Percentiles rank a stretch among this genome's conserved stretches.
Conservation (phyloP, 2,113 vertebrate genomes). For the Falcunculus frontatus region DNA sequence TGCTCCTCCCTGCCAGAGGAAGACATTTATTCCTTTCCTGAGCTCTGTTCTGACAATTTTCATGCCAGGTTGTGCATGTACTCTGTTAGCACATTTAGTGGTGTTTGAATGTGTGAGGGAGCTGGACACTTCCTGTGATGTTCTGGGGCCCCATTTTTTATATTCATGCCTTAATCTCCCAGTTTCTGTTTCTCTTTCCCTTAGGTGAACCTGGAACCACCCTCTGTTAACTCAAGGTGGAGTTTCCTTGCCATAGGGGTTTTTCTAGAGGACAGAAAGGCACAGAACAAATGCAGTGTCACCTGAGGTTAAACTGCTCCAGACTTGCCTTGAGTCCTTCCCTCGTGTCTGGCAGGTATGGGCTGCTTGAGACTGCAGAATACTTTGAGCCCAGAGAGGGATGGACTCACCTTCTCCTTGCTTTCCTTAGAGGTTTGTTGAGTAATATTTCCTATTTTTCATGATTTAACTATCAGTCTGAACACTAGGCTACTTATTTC, state of each 20-base stretch:
- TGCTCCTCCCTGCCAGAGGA: background rate
- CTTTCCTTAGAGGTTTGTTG: background rate
- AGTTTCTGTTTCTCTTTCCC: background rate
- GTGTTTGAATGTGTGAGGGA: background rate
- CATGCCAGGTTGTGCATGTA: background rate
- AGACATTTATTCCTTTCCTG: background rate
- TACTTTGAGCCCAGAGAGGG: background rate
- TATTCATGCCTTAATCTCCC: background rate
- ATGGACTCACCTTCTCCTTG: background rate
- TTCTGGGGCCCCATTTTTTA: background rate
- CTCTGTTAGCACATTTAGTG: background rate
- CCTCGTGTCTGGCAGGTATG: background rate
- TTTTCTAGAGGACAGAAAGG: background rate
- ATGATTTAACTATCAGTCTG: background rate
- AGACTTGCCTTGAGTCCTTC: background rate
- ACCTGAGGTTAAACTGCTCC: background rate
- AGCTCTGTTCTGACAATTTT: background rate
- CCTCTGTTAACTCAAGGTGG: background rate
- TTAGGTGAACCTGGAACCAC: background rate
- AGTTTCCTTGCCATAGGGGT: background rate
- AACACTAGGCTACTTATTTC: background rate
- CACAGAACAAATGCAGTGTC: background rate
- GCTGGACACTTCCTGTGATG: background rate
- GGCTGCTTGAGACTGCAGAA: background rate
- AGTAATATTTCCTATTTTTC: background rate